Percentiles rank a stretch among this genome's conserved stretches.
These are phyloP conservation scores for Sthenelais limicola DNA, from an alignment of 2,888 invertebrate species.

Conservation along the genomic window DNA sequence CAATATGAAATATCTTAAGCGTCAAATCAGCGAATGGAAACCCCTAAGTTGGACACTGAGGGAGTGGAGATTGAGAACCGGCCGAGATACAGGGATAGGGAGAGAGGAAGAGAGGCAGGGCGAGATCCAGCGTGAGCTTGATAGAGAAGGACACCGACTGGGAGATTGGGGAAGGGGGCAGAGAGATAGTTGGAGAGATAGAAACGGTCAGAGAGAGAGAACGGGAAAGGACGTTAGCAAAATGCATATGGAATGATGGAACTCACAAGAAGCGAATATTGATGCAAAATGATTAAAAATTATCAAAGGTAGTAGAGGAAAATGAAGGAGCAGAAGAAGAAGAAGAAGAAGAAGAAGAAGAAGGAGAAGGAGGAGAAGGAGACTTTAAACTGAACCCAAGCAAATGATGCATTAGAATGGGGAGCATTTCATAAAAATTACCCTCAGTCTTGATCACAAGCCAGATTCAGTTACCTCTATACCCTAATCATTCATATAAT, in stretches of 20 bases:
- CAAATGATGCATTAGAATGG: too few species aligned
- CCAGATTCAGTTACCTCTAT: too few species aligned
- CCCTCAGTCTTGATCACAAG: too few species aligned
- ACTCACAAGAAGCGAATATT: too few species aligned
- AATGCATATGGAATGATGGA: not conserved
- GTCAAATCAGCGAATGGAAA: too few species aligned
- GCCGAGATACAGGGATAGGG: not conserved
- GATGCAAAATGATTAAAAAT: not conserved
- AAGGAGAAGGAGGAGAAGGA: not conserved
- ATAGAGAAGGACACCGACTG: not conserved
- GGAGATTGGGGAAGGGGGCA: not conserved
- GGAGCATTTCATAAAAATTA: too few species aligned
- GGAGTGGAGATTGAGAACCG: too few species aligned
- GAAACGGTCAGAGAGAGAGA: not conserved
- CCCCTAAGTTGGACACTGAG: too few species aligned
- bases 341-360: not conserved
- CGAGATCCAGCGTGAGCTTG: not conserved
- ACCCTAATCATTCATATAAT: too few species aligned
- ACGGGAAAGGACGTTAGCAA: not conserved
- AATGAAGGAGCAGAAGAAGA: not conserved
- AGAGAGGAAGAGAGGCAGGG: not conserved
- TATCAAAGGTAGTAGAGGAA: not conserved
- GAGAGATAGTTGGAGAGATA: not conserved
- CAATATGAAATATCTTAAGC: too few species aligned
- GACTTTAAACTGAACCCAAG: too few species aligned